Percentiles rank a stretch among this genome's conserved stretches.
phyloP scores from a whole-genome alignment of 2,113 vertebrate species.

The Stigmatopora nigra region DNA sequence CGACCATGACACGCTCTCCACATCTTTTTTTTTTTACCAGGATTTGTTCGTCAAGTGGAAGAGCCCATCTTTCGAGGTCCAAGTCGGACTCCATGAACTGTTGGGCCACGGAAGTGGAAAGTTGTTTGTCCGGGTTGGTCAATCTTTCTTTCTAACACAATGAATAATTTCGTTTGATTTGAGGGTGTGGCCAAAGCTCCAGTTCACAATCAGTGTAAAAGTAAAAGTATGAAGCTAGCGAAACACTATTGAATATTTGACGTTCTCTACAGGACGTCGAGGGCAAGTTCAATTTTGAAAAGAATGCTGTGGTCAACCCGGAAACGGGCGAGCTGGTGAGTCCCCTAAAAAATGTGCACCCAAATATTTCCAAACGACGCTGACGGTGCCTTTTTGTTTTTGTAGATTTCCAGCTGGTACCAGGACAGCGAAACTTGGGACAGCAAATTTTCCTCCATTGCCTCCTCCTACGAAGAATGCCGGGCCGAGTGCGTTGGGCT shows the following conservation, averaged over 20 bases:
- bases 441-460: slow-evolving; percentile 86
- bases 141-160: neutral
- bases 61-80: slow-evolving; percentile 84
- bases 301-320: slow-evolving; percentile 74
- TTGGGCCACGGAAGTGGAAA: slow-evolving; percentile 87
- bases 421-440: slow-evolving; percentile 84
- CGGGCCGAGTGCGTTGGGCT: slow-evolving; percentile 86
- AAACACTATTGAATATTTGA: neutral
- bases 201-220: no score
- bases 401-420: slow-evolving; percentile 85
- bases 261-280: slow-evolving; percentile 69
- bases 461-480: slow-evolving; percentile 86
- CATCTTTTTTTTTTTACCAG: slow-evolving; percentile 45
- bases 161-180: neutral
- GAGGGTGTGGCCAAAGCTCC: no score
- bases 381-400: neutral
- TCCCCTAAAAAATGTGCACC: neutral
- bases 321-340: slow-evolving; percentile 80
- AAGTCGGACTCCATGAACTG: slow-evolving; percentile 86
- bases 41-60: slow-evolving; percentile 84
- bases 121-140: slow-evolving; percentile 80
- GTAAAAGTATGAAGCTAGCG: no score
- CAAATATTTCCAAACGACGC: neutral
- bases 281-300: slow-evolving; percentile 81
- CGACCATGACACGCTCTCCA: neutral